Percentiles rank a stretch among this genome's conserved stretches.
Evolutionary conservation across 2,797 vertebrate species (phyloP).

Genomic region (Psittacula echo): DNA sequence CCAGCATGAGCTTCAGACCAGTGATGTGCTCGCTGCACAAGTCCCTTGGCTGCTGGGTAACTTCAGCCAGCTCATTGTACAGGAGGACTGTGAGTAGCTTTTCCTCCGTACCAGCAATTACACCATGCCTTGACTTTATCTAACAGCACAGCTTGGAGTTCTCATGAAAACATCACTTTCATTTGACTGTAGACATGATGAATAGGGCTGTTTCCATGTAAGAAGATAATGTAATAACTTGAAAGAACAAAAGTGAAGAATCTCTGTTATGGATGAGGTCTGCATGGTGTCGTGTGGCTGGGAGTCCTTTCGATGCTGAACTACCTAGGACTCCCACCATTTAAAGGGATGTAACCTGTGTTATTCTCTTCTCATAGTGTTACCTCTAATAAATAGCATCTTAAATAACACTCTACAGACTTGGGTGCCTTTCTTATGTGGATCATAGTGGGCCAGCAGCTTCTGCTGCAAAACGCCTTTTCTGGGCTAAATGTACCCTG

Average conservation of each 20-base stretch:
- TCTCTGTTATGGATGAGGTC: not conserved
- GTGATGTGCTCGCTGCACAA: not conserved
- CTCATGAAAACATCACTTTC: not conserved
- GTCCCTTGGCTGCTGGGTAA: not conserved
- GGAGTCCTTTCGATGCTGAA: not conserved
- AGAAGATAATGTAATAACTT: not conserved
- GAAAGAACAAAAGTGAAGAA: not conserved
- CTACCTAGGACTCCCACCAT: not conserved
- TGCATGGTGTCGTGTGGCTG: not conserved
- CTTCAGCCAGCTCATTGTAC: not conserved
- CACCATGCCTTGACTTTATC: not conserved
- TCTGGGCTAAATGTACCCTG: not conserved
- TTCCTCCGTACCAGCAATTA: not conserved
- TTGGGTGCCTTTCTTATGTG: not conserved
- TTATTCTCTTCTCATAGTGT: not conserved
- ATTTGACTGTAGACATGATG: not conserved
- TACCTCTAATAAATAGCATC: not conserved
- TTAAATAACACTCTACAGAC: not conserved
- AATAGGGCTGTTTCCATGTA: not conserved
- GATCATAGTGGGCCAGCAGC: not conserved
- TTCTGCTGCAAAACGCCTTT: not conserved
- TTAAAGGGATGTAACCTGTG: not conserved
- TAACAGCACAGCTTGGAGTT: not conserved
- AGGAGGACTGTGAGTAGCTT: not conserved
- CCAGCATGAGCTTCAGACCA: fast-evolving